These are phyloP conservation scores for Urocynchramus pylzowi DNA, from an alignment of 2,113 vertebrate species.

Conservation along the genomic window DNA sequence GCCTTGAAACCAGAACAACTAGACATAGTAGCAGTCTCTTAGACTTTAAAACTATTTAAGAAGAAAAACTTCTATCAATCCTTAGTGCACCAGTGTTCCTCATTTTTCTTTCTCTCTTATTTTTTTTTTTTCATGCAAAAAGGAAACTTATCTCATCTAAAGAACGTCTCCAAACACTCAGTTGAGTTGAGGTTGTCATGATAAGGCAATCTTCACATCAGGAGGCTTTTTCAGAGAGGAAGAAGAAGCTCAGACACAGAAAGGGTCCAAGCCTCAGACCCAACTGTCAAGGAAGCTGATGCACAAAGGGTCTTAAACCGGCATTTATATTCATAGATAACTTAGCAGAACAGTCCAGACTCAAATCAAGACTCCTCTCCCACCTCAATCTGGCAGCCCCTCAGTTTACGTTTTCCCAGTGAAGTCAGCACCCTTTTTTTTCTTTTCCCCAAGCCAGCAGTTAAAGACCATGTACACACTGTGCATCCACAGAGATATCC, in stretches of 20 bases:
- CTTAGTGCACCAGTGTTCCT: not conserved
- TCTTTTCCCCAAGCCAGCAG: not conserved
- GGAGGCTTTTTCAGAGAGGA: constrained; percentile 51
- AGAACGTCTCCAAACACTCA: not conserved
- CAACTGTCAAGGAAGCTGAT: constrained; percentile 23
- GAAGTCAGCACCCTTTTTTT: not conserved
- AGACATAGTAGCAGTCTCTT: not conserved
- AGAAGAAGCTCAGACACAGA: constrained; percentile 22
- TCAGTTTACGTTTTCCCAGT: not conserved
- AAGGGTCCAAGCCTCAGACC: constrained; percentile 25
- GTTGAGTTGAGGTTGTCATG: constrained; percentile 10
- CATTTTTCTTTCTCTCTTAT: not conserved
- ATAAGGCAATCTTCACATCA: constrained; percentile 61
- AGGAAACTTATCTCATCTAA: constrained; percentile 34
- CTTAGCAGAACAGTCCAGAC: not conserved
- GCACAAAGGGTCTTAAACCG: not conserved
- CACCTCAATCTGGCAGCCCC: not conserved
- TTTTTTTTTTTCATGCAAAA: not conserved
- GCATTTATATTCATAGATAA: not conserved
- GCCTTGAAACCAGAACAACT: not conserved
- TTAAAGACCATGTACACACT: not conserved
- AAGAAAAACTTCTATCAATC: constrained; percentile 27
- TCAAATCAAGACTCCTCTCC: not conserved
- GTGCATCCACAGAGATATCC: not conserved
- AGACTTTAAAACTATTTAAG: not conserved